Base-by-base conservation (phyloP, 2,113 vertebrate genomes). In the Lethenteron camtschaticum region DNA sequence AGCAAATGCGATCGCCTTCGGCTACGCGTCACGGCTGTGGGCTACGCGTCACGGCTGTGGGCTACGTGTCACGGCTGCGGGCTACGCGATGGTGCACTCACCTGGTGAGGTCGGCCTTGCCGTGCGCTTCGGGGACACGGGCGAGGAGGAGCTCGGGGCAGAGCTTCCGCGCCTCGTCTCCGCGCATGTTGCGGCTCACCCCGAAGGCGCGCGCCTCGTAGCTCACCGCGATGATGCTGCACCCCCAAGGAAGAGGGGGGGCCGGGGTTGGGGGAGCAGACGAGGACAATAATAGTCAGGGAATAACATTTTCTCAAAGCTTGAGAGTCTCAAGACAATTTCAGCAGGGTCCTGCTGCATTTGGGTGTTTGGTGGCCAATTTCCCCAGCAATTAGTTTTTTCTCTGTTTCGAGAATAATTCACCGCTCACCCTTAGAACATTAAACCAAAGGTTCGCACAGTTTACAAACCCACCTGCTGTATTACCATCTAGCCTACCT, bases 191-290 rank as follows among this genome's bases (percentile, higher is more conserved):
- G 72, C 83, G 86, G 73, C 82, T 82, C 69, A 97, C 86, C 1
- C 92, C 92, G 57, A 85, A 83, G 18, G 87, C 87, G 68, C 92
- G 83, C 57, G 92, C 92, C 78, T 97, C 92, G 16, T 97, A 97
- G 80, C 92, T 95, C 72, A 95, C 92, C 11, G 92, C 86, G 79
- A 96, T 86, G 75, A 97, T 83, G 71, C 92, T 96, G 76, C 71
- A 66, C 71, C 56, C 73, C 20, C 73, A 68, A 71, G 56, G 4
- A 2, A 72, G 70, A 60, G 72, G 73, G 58, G 72, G 68, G 74
- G 75, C 13, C 68, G 72, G 18, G 12, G 74, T 75, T 73, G 24
- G 24, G 13, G 11, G 16, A 10, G 41, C 41, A 41, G 41, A 41
- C 41, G 6, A 9, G 2, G 1, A 12, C 14, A 11, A 11, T 10